These are phyloP conservation scores for Vesta saturnalis DNA, from an alignment of 2,888 invertebrate species.

Conservation along the genomic window DNA sequence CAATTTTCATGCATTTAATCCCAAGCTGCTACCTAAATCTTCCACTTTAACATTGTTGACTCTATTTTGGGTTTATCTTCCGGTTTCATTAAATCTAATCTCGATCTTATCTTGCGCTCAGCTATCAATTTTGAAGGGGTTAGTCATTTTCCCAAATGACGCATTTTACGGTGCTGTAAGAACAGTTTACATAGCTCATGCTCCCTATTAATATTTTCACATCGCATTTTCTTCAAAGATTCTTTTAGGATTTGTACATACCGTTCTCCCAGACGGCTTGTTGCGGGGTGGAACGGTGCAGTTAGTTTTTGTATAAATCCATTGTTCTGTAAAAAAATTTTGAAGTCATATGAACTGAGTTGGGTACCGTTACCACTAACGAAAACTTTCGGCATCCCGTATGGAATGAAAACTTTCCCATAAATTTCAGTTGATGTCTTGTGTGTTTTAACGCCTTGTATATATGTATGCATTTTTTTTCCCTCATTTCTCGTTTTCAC, in stretches of 20 bases:
- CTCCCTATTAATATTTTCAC: neutral
- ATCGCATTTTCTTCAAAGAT: constrained; percentile 12
- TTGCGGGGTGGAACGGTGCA: constrained; percentile 39
- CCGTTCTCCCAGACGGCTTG: constrained; percentile 36
- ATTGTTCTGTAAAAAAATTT: constrained; percentile 22
- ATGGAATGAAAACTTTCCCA: constrained; percentile 32
- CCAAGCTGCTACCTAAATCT: neutral
- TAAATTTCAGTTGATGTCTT: constrained; percentile 34
- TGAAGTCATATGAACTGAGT: constrained; percentile 36
- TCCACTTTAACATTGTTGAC: neutral
- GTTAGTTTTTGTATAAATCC: constrained; percentile 37
- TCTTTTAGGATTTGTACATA: constrained; percentile 38
- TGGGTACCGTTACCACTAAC: constrained; percentile 42
- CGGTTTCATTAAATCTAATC: neutral
- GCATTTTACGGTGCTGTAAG: constrained; percentile 33
- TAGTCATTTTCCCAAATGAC: constrained; percentile 13
- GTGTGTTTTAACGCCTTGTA: too few relatives aligned
- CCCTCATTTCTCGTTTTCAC: too few relatives aligned
- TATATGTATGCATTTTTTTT: too few relatives aligned
- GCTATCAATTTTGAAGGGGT: neutral
- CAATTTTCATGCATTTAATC: neutral
- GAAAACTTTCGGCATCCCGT: constrained; percentile 34
- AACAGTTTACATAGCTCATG: constrained; percentile 24
- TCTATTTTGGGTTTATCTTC: neutral
- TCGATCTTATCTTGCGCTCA: neutral